Percentiles rank a stretch among this genome's conserved stretches.
phyloP scores from a whole-genome alignment of 2,888 invertebrate species.

The Sarcophaga rosellei region DNA sequence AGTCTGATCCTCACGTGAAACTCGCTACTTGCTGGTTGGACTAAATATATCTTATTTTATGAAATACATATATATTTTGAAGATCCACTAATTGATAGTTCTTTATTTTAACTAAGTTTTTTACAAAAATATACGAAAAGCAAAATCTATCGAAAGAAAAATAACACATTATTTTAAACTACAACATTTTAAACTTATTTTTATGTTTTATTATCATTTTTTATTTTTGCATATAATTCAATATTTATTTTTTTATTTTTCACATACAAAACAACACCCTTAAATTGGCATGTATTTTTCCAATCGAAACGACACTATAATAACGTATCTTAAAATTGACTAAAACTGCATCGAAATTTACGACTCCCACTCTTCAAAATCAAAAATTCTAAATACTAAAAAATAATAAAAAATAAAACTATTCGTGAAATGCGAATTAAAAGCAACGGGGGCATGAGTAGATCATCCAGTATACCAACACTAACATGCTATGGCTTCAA shows the following conservation, averaged over 20 bases:
- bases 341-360: constrained; percentile 66
- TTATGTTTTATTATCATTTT: constrained; percentile 32
- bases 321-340: constrained; percentile 33
- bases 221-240: constrained; percentile 51
- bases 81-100: too few species aligned
- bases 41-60: too few species aligned
- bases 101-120: too few species aligned
- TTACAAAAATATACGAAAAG: too few species aligned
- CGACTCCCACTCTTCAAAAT: constrained; percentile 42
- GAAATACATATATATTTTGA: too few species aligned
- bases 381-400: constrained; percentile 59
- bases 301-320: constrained; percentile 47
- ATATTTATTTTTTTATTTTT: constrained; percentile 63
- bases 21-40: too few species aligned
- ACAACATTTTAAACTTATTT: constrained; percentile 20
- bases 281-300: constrained; percentile 67
- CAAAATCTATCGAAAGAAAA: too few species aligned
- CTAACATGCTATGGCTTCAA: constrained; percentile 82
- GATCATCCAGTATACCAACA: constrained; percentile 95
- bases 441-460: constrained; percentile 89
- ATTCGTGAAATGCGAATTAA: constrained; percentile 70
- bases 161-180: constrained; percentile 28
- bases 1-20: too few species aligned
- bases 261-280: constrained; percentile 58
- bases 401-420: constrained; percentile 57